Conservation (phyloP, 92 coral and sea anemone genomes). For the Epizoanthus illoricatus region DNA sequence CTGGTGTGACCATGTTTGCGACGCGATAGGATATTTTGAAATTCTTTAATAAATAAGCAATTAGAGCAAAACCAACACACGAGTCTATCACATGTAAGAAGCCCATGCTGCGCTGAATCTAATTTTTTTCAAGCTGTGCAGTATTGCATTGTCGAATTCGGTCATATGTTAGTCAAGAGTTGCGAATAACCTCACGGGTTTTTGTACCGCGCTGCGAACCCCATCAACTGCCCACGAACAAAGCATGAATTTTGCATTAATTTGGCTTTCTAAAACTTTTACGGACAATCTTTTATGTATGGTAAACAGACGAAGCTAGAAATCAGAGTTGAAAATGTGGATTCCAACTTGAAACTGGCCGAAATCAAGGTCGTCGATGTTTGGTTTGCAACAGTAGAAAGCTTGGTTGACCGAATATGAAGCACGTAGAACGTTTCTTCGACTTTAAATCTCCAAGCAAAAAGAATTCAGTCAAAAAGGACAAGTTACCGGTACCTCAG, state of each 20-base stretch:
- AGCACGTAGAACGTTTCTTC: not conserved
- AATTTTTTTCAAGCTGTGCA: not conserved
- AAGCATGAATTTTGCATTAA: not conserved
- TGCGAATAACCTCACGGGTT: not conserved
- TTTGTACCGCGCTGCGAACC: not conserved
- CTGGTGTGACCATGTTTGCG: too few relatives aligned
- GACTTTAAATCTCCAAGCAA: not conserved
- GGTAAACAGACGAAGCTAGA: not conserved
- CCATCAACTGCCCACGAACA: not conserved
- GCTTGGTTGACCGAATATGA: not conserved
- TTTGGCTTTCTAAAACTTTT: not conserved
- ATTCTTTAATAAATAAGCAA: too few relatives aligned
- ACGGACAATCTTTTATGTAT: not conserved
- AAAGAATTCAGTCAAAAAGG: slow-evolving; percentile 1
- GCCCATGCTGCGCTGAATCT: too few relatives aligned
- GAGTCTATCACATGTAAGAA: too few relatives aligned
- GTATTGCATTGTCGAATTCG: not conserved
- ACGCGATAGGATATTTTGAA: too few relatives aligned
- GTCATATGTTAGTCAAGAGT: not conserved
- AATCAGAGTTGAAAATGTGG: not conserved
- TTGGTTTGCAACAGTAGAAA: not conserved
- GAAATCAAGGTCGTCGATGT: not conserved
- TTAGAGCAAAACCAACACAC: too few relatives aligned
- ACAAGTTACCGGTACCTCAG: slow-evolving; percentile 40
- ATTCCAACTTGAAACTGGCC: not conserved